Evolutionary conservation across 1,140 invertebrate genomes (phyloP), one percentile per base, ranked within the genome.

Genomic region (Heliconius congener): DNA sequence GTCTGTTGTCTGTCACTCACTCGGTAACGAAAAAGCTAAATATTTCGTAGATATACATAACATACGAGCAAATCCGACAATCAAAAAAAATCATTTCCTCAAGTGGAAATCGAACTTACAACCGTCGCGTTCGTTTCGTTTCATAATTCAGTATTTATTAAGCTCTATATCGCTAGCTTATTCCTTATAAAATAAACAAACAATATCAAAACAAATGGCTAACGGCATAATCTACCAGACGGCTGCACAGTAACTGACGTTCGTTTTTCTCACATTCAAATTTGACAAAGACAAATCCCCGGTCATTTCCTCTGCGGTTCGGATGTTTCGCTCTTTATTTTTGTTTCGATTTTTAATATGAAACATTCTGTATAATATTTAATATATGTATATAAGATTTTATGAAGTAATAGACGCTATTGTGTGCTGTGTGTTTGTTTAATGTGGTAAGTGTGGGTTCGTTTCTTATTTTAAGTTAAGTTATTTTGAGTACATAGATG

Each of bases 191-290:
- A 30, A 46, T 46, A 46, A 66, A 66, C 27, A 66, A 66, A 66
- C 60, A 30, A 13, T 30, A 66, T 66, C 60, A 16, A 30, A 66
- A 66, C 30, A 66, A 66, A 66, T 66, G 60, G 60, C 60, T 66
- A 30, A 66, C 27, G 60, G 23, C 60, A 16, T 66, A 66, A 66
- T 66, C 60, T 66, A 30, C 60, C 60, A 66, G 60, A 66, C 60
- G 60, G 60, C 60, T 66, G 13, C 13, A 13, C 27, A 57, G 52
- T 55, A 55, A 9, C 11, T 66, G 60, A 66, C 60, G 60, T 87
- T 91, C 88, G 91, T 91, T 91, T 91, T 90, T 93, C 90, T 88
- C 88, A 83, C 88, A 94, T 94, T 94, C 91, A 94, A 94, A 94
- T 94, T 90, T 93, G 91, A 94, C 92, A 89, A 81, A 93, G 92